These are phyloP conservation scores for Acromyrmex charruanus DNA, from an alignment of 1,140 invertebrate genomes.

Conservation along the genomic window DNA sequence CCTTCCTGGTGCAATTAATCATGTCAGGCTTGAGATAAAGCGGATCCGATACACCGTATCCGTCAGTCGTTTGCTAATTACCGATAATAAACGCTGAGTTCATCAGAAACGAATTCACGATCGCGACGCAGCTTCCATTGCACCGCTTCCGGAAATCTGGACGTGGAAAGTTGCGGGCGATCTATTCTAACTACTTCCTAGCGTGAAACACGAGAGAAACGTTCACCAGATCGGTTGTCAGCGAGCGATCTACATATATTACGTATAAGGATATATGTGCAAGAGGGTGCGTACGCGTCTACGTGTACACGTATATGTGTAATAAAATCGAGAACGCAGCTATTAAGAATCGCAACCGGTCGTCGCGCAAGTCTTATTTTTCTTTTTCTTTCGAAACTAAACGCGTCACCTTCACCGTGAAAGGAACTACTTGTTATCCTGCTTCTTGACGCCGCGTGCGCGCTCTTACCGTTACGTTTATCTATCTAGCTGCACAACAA, in stretches of 20 bases:
- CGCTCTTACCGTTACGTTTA: conserved; percentile 31
- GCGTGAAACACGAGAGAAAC: conserved; percentile 42
- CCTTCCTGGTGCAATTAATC: conserved; percentile 53
- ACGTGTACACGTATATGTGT: not conserved
- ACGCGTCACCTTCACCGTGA: conserved; percentile 73
- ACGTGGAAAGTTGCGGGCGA: conserved; percentile 62
- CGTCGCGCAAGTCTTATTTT: conserved; percentile 17
- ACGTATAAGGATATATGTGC: not conserved
- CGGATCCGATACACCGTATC: conserved; percentile 32
- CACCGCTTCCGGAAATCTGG: conserved; percentile 62
- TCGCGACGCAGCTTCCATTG: conserved; percentile 55
- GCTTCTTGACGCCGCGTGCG: not conserved
- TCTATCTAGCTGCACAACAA: conserved; percentile 26
- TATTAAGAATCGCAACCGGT: conserved; percentile 54
- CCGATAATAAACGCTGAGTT: conserved; percentile 20
- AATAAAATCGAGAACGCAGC: conserved; percentile 16
- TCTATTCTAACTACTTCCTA: conserved; percentile 69
- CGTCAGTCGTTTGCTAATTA: conserved; percentile 54
- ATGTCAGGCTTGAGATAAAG: conserved; percentile 6
- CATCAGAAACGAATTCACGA: conserved; percentile 60
- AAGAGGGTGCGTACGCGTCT: not conserved
- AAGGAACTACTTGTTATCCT: conserved; percentile 51
- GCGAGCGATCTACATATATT: conserved; percentile 43
- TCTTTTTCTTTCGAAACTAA: conserved; percentile 40
- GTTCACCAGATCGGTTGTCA: conserved; percentile 36